These are phyloP conservation scores for Toxotes chatareus DNA, from an alignment of 2,113 vertebrate species.

Conservation along the genomic window DNA sequence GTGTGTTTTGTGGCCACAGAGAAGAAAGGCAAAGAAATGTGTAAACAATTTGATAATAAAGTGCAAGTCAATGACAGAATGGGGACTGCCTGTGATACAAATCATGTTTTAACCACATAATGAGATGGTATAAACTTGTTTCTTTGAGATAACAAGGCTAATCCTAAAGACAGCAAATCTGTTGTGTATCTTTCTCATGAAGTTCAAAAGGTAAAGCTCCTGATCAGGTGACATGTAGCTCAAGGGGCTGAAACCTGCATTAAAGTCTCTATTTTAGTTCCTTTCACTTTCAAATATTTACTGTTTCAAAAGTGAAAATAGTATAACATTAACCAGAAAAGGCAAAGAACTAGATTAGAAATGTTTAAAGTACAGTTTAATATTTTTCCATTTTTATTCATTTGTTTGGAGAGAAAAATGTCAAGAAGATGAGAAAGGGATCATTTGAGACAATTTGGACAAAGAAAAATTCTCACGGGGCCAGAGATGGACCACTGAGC, in stretches of 20 bases:
- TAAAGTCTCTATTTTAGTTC: conserved; percentile 46
- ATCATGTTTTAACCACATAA: conserved; percentile 68
- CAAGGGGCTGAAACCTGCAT: conserved; percentile 28
- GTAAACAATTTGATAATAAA: conserved; percentile 51
- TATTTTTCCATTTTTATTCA: not conserved
- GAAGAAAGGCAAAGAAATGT: conserved; percentile 13
- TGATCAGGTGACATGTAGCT: conserved; percentile 52
- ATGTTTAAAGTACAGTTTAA: not conserved
- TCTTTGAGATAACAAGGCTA: conserved; percentile 56
- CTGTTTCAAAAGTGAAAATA: conserved; percentile 16
- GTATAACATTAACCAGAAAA: conserved; percentile 5
- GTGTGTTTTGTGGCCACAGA: conserved; percentile 32
- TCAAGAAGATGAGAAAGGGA: conserved; percentile 3
- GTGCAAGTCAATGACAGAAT: conserved; percentile 39
- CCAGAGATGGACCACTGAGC: conserved; percentile 33
- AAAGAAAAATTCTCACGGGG: not conserved
- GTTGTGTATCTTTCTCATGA: conserved; percentile 77
- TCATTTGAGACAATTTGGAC: not conserved
- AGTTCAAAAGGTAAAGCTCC: conserved; percentile 68
- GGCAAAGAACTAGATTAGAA: not conserved
- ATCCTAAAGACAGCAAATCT: conserved; percentile 65
- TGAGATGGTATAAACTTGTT: conserved; percentile 61
- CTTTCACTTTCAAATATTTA: conserved; percentile 55
- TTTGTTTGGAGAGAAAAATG: not conserved
- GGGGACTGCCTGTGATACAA: conserved; percentile 48